A percentile compares a stretch with the other conserved stretches of the same genome.
Conservation (phyloP, 2,113 vertebrate species). For the Seriola quinqueradiata region DNA sequence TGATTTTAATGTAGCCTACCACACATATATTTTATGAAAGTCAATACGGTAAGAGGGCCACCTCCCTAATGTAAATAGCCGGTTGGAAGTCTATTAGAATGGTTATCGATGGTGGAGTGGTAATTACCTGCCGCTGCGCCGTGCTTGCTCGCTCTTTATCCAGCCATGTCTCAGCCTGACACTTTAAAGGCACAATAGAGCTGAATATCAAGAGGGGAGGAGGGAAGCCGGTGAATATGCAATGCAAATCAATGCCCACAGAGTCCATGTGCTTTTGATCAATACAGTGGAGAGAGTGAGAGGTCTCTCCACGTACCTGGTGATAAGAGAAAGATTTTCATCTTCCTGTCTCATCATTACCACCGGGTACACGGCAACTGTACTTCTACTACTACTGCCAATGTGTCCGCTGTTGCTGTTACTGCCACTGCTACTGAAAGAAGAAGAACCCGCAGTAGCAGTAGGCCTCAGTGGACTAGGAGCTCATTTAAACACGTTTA, state of each 20-base stretch:
- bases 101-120: slow-evolving; percentile 77
- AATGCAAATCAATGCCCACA: slow-evolving; percentile 49
- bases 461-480: too few relatives aligned
- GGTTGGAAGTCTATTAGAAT: slow-evolving; percentile 79
- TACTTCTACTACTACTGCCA: not conserved
- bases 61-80: slow-evolving; percentile 75
- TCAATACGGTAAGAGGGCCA: slow-evolving; percentile 75
- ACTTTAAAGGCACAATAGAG: slow-evolving; percentile 57
- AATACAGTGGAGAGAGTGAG: not conserved
- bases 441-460: too few relatives aligned
- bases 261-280: slow-evolving; percentile 41
- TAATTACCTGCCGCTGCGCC: slow-evolving; percentile 73
- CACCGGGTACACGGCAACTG: too few relatives aligned
- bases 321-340: not conserved
- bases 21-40: slow-evolving; percentile 81
- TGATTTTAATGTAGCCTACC: slow-evolving; percentile 81
- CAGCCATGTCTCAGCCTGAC: slow-evolving; percentile 55
- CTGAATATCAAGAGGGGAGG: slow-evolving; percentile 8
- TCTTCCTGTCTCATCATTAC: not conserved
- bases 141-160: slow-evolving; percentile 56
- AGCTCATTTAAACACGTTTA: too few relatives aligned
- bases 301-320: not conserved
- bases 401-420: not conserved
- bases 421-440: not conserved
- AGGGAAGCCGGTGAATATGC: slow-evolving; percentile 46